These are phyloP conservation scores for Gallinago jamesoni DNA, from an alignment of 2,113 vertebrate species.

Conservation along the genomic window DNA sequence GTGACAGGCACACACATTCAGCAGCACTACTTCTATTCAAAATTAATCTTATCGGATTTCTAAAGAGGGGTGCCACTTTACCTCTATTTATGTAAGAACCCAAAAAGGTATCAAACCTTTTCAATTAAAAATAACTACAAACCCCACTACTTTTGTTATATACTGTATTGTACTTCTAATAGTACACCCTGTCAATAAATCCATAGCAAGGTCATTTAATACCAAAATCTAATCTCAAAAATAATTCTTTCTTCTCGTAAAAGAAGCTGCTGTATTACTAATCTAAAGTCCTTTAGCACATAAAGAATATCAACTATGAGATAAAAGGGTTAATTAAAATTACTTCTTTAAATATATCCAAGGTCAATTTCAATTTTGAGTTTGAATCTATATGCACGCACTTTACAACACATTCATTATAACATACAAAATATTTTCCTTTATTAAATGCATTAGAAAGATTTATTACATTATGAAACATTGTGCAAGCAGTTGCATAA, in stretches of 20 bases:
- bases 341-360: slow-evolving; percentile 23
- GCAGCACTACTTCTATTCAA: background rate
- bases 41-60: background rate
- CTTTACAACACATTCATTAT: background rate
- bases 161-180: background rate
- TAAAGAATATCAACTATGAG: background rate
- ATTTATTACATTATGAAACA: slow-evolving; percentile 10
- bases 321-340: slow-evolving; percentile 16
- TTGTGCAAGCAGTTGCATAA: background rate
- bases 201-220: background rate
- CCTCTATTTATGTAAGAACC: background rate
- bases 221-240: slow-evolving; percentile 32
- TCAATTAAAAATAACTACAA: background rate
- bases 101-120: background rate
- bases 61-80: background rate
- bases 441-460: background rate
- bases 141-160: background rate
- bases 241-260: background rate
- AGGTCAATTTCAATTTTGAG: slow-evolving; percentile 26
- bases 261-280: background rate
- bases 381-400: background rate
- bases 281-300: background rate
- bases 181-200: background rate
- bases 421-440: background rate
- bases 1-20: background rate